These are phyloP conservation scores for Hydrolagus affinis DNA, from an alignment of 2,113 vertebrate species.

Conservation along the genomic window DNA sequence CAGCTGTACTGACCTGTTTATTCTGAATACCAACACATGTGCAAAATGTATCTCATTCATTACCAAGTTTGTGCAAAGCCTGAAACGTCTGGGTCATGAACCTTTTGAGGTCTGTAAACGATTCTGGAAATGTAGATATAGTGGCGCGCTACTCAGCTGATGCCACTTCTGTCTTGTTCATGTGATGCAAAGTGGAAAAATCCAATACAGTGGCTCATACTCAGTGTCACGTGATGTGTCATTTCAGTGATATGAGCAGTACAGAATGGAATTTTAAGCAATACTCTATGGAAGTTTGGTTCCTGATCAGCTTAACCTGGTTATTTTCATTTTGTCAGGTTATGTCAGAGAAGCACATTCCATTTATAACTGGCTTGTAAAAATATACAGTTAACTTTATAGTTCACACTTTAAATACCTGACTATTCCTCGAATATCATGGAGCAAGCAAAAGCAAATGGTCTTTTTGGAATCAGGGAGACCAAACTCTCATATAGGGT, in stretches of 20 bases:
- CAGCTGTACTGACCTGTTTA: constrained; percentile 19
- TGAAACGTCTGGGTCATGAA: background rate
- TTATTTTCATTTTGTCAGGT: background rate
- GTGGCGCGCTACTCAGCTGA: background rate
- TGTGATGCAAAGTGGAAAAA: background rate
- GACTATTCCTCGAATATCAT: no score
- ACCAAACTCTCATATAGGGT: no score
- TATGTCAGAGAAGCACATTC: background rate
- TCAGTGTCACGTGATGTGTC: background rate
- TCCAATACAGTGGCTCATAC: background rate
- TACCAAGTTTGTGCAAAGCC: background rate
- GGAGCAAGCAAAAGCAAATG: constrained; percentile 30
- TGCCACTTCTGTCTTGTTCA: background rate
- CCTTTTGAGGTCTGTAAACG: background rate
- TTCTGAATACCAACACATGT: background rate
- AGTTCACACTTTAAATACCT: background rate
- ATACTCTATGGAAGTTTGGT: background rate
- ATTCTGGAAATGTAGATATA: background rate
- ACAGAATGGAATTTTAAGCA: background rate
- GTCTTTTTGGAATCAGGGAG: constrained; percentile 39
- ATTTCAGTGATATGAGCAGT: background rate
- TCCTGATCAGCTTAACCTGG: background rate
- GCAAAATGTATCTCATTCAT: background rate
- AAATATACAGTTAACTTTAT: background rate
- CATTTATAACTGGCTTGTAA: background rate